Evolutionary conservation across 1,140 invertebrate species (phyloP).

Genomic region (Brachionus asplanchnoidis): DNA sequence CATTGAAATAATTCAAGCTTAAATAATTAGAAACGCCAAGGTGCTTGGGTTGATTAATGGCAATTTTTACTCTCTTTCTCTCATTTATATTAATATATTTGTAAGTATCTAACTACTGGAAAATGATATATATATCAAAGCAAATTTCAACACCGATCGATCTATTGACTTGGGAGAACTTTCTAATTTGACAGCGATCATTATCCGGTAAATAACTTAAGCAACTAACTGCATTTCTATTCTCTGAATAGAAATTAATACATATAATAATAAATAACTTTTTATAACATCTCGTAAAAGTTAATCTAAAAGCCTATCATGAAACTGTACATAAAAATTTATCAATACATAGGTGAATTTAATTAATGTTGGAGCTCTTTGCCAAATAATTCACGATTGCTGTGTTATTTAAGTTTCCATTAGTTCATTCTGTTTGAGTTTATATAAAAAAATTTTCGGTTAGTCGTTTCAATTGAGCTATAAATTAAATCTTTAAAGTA

Average conservation of each 20-base stretch:
- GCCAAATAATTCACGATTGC: neutral
- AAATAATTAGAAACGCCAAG: neutral
- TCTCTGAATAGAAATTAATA: constrained; percentile 25
- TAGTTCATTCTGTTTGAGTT: neutral
- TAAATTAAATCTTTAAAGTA: neutral
- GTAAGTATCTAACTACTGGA: neutral
- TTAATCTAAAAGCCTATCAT: constrained; percentile 1
- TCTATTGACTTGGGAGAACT: neutral
- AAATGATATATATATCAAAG: neutral
- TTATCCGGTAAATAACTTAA: constrained; percentile 7
- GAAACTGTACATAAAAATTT: neutral
- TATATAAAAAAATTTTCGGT: neutral
- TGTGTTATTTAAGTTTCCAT: neutral
- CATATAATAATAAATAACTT: constrained; percentile 20
- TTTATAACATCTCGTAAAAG: neutral
- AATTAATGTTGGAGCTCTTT: neutral
- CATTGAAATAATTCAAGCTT: neutral
- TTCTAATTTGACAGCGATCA: constrained; percentile 14
- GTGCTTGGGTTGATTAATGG: neutral
- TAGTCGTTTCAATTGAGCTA: neutral
- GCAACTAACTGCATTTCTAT: neutral
- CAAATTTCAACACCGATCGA: neutral
- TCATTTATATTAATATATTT: neutral
- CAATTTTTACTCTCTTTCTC: neutral
- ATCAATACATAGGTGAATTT: constrained; percentile 5